Conservation (phyloP, 2,888 invertebrate species). For the Ormyrus nitidulus region DNA sequence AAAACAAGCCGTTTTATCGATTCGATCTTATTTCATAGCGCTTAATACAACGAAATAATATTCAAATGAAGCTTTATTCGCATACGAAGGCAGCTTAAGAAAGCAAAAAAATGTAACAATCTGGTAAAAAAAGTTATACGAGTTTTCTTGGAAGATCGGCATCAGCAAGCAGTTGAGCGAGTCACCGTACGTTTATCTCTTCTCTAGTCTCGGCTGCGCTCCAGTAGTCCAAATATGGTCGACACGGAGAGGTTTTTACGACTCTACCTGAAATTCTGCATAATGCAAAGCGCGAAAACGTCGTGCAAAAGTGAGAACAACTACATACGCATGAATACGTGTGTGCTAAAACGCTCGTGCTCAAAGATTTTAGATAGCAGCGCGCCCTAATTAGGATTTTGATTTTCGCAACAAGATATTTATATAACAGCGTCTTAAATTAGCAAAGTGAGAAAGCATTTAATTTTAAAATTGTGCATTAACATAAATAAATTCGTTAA, state of each 20-base stretch:
- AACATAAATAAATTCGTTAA: not conserved
- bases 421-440: not conserved
- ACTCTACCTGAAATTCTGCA: constrained; percentile 55
- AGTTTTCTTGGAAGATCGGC: constrained; percentile 57
- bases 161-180: constrained; percentile 44
- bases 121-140: constrained; percentile 52
- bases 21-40: constrained; percentile 35
- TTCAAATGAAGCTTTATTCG: constrained; percentile 42
- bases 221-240: constrained; percentile 53
- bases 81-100: constrained; percentile 6
- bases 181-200: constrained; percentile 50
- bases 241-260: constrained; percentile 44
- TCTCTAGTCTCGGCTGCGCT: constrained; percentile 37
- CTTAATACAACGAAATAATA: not conserved
- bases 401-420: constrained; percentile 11
- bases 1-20: constrained; percentile 38
- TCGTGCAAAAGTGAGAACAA: constrained; percentile 52
- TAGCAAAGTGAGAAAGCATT: not conserved
- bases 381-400: constrained; percentile 60
- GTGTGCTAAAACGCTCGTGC: constrained; percentile 44
- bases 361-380: constrained; percentile 53
- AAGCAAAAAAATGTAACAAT: constrained; percentile 33
- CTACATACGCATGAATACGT: constrained; percentile 17
- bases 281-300: constrained; percentile 56
- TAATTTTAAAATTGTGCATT: not conserved